Evolutionary conservation across 2,797 vertebrate species (phyloP), one percentile per base, ranked within the genome.

Genomic region (Fundulus diaphanus): DNA sequence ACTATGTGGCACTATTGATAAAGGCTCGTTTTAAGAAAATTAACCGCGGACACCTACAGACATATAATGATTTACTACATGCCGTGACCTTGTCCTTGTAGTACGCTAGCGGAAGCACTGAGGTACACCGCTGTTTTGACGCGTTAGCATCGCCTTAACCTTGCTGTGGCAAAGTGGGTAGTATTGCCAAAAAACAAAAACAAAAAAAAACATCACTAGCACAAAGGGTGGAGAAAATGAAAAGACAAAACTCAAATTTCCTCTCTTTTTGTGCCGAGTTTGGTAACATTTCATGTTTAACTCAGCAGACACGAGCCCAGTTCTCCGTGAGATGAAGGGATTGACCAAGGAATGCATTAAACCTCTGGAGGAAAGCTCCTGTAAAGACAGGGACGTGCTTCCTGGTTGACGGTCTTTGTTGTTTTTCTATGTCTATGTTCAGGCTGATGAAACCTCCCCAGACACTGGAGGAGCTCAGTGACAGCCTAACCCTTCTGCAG

Each of bases 401-500:
- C 24, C 7, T 24, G 33, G 27, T 42, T n/a, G 42, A 40, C n/a
- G 44, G 11, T 6, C 1, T 74, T 3, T 29, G 29, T 68, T 5
- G 22, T 73, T 27, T 79, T 33, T 85, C 40, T 63, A 0, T 73
- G 7, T 79, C 9, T 85, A 18, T 75, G 59, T 87, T 31, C 79
- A 93, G 93, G 77, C 51, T 93, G 48, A 72, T 7, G 24, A 63
- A 68, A 69, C 33, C 73, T 0, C 90, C 91, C 1, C 80, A 85
- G 72, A 91, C 86, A 12, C 81, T 92, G 74, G 46, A 5, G 0
- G 85, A 92, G 33, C 88, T 94, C 7, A 54, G 24, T 16, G 86
- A 90, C 54, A 96, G 95, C 82, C 74, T 96, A 68, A 92, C 94
- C 46, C 94, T 96, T 49, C 84, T 96, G 74, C 93, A 95, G 18